phyloP scores from a whole-genome alignment of 2,888 invertebrate genomes.

The Macaria notata region DNA sequence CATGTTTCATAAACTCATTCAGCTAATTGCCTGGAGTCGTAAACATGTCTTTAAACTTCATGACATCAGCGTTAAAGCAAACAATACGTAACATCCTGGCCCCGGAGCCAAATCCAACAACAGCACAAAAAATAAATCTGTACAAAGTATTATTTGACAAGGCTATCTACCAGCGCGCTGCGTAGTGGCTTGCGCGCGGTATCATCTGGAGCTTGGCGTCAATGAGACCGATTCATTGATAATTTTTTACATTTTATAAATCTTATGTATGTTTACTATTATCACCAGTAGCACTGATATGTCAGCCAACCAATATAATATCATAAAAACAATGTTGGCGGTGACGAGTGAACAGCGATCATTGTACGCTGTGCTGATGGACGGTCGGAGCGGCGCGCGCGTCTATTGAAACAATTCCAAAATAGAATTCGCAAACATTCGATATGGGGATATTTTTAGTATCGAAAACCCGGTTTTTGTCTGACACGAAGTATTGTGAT shows the following conservation, averaged over 20 bases:
- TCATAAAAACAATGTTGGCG: not conserved
- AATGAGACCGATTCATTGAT: conserved; percentile 36
- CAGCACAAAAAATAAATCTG: conserved; percentile 40
- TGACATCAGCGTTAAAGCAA: conserved; percentile 16
- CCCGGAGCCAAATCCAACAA: conserved; percentile 35
- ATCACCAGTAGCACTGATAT: conserved; percentile 19
- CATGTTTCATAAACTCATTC: no score
- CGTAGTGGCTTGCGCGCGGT: conserved; percentile 31
- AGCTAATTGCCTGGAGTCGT: no score
- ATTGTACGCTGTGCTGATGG: conserved; percentile 15
- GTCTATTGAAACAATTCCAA: conserved; percentile 61
- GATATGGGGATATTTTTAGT: conserved; percentile 80
- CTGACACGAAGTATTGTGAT: conserved; percentile 69
- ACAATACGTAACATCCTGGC: conserved; percentile 50
- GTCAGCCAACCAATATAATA: not conserved
- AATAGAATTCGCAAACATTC: conserved; percentile 80
- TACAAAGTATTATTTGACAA: conserved; percentile 42
- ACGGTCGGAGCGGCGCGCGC: conserved; percentile 29
- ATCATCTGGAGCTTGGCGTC: conserved; percentile 44
- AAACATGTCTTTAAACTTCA: conserved; percentile 1
- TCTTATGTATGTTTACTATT: conserved; percentile 40
- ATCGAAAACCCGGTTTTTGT: conserved; percentile 77
- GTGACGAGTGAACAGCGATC: conserved; percentile 1
- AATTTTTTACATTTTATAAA: conserved; percentile 28
- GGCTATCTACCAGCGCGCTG: conserved; percentile 37